Conservation (phyloP, 2,113 vertebrate species). For the Acrocephalus kingi region DNA sequence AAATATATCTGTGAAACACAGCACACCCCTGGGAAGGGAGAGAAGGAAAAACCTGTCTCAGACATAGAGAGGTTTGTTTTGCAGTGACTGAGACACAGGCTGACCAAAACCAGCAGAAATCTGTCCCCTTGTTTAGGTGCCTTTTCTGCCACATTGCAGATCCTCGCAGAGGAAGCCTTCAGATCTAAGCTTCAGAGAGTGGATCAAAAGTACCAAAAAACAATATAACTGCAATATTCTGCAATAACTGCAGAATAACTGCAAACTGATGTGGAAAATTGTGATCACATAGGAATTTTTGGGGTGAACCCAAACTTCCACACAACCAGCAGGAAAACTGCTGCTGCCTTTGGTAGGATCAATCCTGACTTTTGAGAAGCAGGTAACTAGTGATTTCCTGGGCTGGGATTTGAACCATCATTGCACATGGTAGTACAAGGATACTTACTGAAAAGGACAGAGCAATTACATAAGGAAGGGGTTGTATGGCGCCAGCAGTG, state of each 20-base stretch:
- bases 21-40: not conserved
- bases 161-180: not conserved
- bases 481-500: not conserved
- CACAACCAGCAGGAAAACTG: not conserved
- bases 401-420: not conserved
- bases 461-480: not conserved
- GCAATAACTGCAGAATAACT: not conserved
- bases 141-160: not conserved
- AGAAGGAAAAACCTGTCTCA: not conserved
- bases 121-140: not conserved
- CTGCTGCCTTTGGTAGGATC: not conserved
- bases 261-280: not conserved
- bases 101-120: not conserved
- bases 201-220: not conserved
- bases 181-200: not conserved
- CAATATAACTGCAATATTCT: not conserved
- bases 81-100: not conserved
- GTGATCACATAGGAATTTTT: not conserved
- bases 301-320: not conserved
- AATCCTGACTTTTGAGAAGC: not conserved
- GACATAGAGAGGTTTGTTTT: not conserved
- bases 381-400: not conserved
- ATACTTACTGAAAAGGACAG: not conserved
- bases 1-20: not conserved
- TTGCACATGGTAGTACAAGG: not conserved